These are phyloP conservation scores for Drosophila ironensis DNA, from an alignment of 1,140 invertebrate genomes.

Conservation along the genomic window DNA sequence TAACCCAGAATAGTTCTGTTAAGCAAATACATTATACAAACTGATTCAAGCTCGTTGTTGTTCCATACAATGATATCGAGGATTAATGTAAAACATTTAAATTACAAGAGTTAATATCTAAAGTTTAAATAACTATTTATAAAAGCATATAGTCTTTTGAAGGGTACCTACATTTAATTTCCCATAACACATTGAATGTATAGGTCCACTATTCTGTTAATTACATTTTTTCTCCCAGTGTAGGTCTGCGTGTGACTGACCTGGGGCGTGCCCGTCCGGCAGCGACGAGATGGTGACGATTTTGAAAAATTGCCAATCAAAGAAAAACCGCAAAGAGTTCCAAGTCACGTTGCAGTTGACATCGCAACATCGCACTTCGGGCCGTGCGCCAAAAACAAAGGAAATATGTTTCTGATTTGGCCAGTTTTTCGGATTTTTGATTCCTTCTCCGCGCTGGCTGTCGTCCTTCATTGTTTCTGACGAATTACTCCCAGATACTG, in stretches of 20 bases:
- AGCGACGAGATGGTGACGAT: constrained; percentile 56
- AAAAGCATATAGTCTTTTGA: too few relatives aligned
- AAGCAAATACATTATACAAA: too few relatives aligned
- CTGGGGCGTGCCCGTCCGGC: constrained; percentile 37
- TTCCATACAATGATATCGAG: too few relatives aligned
- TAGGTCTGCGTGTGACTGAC: constrained; percentile 4
- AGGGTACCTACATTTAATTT: too few relatives aligned
- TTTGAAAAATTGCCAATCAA: constrained; percentile 79
- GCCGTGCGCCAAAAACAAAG: constrained; percentile 63
- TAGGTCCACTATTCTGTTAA: too few relatives aligned
- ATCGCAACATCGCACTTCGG: constrained; percentile 32
- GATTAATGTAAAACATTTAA: too few relatives aligned
- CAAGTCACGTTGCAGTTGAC: constrained; percentile 71
- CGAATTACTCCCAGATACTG: constrained; percentile 58
- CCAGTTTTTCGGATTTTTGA: constrained; percentile 12
- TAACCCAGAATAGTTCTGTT: too few relatives aligned
- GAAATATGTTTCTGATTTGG: constrained; percentile 44
- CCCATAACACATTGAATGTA: too few relatives aligned
- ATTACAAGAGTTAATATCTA: too few relatives aligned
- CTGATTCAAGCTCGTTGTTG: too few relatives aligned
- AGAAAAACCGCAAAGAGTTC: constrained; percentile 69
- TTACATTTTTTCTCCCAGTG: constrained; percentile 1
- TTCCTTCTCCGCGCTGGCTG: not conserved
- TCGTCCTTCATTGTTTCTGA: constrained; percentile 36
- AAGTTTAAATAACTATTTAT: too few relatives aligned